Evolutionary conservation across 1,140 invertebrate species (phyloP), one percentile per base, ranked within the genome.

Genomic region (Charaxes varanes): DNA sequence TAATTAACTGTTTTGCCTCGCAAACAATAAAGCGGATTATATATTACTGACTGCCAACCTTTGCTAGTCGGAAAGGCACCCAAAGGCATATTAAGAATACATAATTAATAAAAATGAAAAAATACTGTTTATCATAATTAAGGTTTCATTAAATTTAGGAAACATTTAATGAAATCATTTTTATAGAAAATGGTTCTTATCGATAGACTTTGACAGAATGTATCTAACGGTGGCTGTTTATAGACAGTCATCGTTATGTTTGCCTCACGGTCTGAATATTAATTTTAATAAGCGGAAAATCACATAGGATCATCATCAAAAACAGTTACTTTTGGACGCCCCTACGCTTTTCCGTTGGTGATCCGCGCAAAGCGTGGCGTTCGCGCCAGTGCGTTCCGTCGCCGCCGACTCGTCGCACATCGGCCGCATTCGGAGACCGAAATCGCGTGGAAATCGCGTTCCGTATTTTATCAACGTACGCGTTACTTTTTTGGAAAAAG

Each of bases 281-380:
- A 62, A 64, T 59, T 52, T 69, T 60, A 62, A 65, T 56, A 62
- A 71, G 63, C 65, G 63, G 69, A 70, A 73, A 77, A 73, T 73
- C 57, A 64, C 57, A 51, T 51, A 36, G 42, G 42, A 44, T 56
- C 41, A 54, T 50, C 44, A 22, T 27, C n/a, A n/a, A n/a, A n/a
- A 53, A 52, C 41, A 51, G 52, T 63, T 36, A 50, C 37, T 35
- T 57, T 53, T 54, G n/a, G 70, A 65, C 66, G 66, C 64, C 76
- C 76, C 76, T 80, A 68, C 56, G 62, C 63, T 72, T 64, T 68
- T 65, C 62, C 58, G 68, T 56, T 51, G 32, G 44, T 36, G 30
- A 54, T 42, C 55, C 48, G 58, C 50, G 58, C 50, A 47, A 37
- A 58, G 56, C 56, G 52, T 53, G 50, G 53, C 48, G 56, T 38